phyloP scores from a whole-genome alignment of 2,113 vertebrate species.

The Melanerpes aurifrons region DNA sequence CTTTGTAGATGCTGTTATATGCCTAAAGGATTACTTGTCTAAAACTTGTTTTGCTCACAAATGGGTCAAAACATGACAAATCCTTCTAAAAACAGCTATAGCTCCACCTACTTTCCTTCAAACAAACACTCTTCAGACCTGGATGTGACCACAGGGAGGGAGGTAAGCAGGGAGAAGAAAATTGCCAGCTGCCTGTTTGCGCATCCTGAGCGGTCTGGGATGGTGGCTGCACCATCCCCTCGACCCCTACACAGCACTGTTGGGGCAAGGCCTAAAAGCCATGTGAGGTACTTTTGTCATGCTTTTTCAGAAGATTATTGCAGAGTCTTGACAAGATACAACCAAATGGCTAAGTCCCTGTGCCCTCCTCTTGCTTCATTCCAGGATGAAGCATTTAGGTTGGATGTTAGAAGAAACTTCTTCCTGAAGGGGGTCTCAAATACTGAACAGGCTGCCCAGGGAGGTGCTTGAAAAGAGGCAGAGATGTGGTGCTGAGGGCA shows the following conservation, averaged over 20 bases:
- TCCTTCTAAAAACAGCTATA: neutral
- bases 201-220: neutral
- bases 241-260: neutral
- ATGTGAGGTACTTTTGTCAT: neutral
- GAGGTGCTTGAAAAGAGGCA: too few species aligned
- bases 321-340: neutral
- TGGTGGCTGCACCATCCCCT: rapidly evolving
- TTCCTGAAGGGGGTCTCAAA: too few species aligned
- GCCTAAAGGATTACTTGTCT: neutral
- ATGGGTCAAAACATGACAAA: neutral
- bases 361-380: neutral
- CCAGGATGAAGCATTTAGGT: neutral
- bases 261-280: neutral
- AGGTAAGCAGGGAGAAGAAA: neutral
- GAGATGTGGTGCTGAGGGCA: too few species aligned
- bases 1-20: neutral
- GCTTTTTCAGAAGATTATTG: neutral
- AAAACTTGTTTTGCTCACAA: neutral
- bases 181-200: rapidly evolving
- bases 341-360: neutral
- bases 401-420: too few species aligned
- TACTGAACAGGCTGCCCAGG: too few species aligned
- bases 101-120: neutral
- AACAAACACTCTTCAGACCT: neutral
- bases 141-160: neutral